Percentiles rank a stretch among this genome's conserved stretches.
Evolutionary conservation across 2,113 vertebrate genomes (phyloP).

Genomic region (Misgurnus anguillicaudatus): DNA sequence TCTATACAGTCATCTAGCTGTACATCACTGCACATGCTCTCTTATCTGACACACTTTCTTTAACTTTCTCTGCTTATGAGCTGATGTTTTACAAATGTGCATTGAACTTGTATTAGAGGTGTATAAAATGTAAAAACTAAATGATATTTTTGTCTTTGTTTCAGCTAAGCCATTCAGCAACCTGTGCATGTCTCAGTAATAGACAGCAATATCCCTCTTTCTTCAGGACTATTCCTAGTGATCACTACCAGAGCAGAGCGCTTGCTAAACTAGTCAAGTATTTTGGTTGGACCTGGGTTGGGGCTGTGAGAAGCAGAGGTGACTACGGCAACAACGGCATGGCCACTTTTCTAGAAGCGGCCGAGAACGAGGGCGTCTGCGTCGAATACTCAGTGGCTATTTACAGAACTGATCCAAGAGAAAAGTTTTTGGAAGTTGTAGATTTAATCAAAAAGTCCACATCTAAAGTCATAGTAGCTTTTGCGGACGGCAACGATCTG

Average conservation of each 20-base stretch:
- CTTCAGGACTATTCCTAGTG: conserved; percentile 78
- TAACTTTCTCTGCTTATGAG: no score
- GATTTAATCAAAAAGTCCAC: conserved; percentile 72
- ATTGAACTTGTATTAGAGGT: no score
- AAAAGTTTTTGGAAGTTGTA: conserved; percentile 71
- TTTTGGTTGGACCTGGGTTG: conserved; percentile 78
- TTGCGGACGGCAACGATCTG: conserved; percentile 74
- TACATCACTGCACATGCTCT: no score
- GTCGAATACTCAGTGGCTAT: conserved; percentile 75
- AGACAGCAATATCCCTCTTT: conserved; percentile 76
- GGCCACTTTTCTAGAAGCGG: conserved; percentile 70
- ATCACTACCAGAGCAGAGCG: conserved; percentile 73
- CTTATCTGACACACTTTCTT: no score
- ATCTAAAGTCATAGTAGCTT: conserved; percentile 76
- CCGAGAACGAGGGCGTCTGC: conserved; percentile 72
- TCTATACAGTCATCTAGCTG: no score
- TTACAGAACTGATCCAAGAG: conserved; percentile 72
- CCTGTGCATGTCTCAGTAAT: conserved; percentile 77
- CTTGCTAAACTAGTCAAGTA: conserved; percentile 75
- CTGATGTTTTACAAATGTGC: no score
- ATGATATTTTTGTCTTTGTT: conserved; percentile 22
- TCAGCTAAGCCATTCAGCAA: conserved; percentile 79
- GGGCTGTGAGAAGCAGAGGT: conserved; percentile 70
- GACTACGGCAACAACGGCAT: conserved; percentile 75
- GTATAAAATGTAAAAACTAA: no score